These are phyloP conservation scores for Leptinotarsa juncta DNA, from an alignment of 2,888 invertebrate genomes.

Conservation along the genomic window DNA sequence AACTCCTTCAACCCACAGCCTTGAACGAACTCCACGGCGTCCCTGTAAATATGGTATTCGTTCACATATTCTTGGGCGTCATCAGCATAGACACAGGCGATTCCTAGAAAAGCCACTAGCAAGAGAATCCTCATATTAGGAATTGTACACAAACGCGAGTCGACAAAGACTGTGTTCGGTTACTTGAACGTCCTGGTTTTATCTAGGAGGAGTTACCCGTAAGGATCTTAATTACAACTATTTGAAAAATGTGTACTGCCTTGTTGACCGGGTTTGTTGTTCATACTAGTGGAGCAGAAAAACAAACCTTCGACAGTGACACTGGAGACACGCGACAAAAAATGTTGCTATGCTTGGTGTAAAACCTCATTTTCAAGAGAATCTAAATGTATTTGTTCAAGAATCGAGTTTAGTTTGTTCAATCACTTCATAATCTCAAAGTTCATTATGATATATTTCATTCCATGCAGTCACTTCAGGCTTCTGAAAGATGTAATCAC, in stretches of 20 bases:
- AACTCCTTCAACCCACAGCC: conserved; percentile 78
- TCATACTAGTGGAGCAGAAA: conserved; percentile 22
- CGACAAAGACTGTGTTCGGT: conserved; percentile 52
- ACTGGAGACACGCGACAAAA: neutral
- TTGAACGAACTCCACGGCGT: conserved; percentile 76
- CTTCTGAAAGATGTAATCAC: too few species aligned
- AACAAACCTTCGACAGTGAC: neutral
- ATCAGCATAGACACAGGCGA: conserved; percentile 29
- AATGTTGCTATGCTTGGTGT: neutral
- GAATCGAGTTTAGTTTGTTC: too few species aligned
- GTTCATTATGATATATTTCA: too few species aligned
- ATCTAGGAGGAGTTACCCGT: conserved; percentile 54
- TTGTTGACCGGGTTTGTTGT: conserved; percentile 22
- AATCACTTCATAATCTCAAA: too few species aligned
- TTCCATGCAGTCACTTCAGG: too few species aligned
- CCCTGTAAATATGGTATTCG: conserved; percentile 72
- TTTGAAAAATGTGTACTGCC: conserved; percentile 50
- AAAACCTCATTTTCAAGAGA: neutral
- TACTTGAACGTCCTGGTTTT: conserved; percentile 56
- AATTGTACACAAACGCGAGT: conserved; percentile 37
- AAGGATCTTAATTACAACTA: conserved; percentile 52
- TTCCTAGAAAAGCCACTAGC: conserved; percentile 23
- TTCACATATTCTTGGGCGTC: conserved; percentile 64
- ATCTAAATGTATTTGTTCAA: too few species aligned
- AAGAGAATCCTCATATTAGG: conserved; percentile 34